These are phyloP conservation scores for Eutolmus rufibarbis DNA, from an alignment of 2,888 invertebrate species.

Conservation along the genomic window DNA sequence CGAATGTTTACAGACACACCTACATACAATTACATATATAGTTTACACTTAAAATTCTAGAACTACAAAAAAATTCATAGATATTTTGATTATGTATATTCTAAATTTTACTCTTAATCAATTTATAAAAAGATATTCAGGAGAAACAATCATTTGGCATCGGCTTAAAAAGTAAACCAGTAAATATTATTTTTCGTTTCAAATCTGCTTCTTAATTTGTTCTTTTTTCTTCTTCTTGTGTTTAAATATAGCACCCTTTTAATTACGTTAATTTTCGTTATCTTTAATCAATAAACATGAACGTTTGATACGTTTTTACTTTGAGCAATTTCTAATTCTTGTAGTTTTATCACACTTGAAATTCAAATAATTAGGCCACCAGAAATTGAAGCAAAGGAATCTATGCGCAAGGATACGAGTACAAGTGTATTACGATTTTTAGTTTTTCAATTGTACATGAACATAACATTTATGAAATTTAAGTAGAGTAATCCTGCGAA, in stretches of 20 bases:
- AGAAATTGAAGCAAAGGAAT: background rate
- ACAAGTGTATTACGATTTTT: background rate
- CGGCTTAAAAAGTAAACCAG: slow-evolving; percentile 17
- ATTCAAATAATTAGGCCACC: background rate
- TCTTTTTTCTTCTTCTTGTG: background rate
- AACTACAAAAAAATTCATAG: background rate
- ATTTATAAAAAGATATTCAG: slow-evolving; percentile 2
- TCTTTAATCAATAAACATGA: background rate
- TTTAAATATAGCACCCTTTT: slow-evolving; percentile 27
- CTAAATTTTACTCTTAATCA: background rate
- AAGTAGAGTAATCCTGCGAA: background rate
- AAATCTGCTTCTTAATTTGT: background rate
- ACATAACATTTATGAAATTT: background rate
- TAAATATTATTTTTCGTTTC: slow-evolving; percentile 6
- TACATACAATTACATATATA: slow-evolving; percentile 2
- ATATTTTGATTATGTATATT: background rate
- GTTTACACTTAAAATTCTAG: background rate
- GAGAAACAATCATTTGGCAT: slow-evolving; percentile 22
- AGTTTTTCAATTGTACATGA: background rate
- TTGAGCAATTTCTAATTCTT: background rate
- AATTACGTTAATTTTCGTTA: slow-evolving; percentile 17
- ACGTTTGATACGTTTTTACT: background rate
- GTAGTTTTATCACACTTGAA: background rate
- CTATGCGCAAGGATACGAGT: background rate
- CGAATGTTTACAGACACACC: slow-evolving; percentile 4